phyloP scores from a whole-genome alignment of 2,888 invertebrate species.

The Drosophila setosimentum region DNA sequence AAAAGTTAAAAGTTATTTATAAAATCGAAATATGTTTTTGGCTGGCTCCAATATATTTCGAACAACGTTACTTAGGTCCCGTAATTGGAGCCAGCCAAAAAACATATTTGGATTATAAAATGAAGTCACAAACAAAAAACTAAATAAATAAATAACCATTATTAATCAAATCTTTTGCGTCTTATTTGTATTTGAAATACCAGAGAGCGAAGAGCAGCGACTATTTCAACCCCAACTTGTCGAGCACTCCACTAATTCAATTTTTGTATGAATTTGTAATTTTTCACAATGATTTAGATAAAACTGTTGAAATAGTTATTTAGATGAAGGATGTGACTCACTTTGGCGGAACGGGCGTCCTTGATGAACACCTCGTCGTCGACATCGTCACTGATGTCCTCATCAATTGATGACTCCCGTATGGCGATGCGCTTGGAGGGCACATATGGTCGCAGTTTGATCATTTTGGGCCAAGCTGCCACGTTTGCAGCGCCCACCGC shows the following conservation, averaged over 20 bases:
- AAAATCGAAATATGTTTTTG: background rate
- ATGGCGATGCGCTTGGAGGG: conserved; percentile 88
- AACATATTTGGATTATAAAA: background rate
- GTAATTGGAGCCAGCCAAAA: too few relatives aligned
- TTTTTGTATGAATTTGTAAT: background rate
- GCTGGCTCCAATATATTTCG: too few relatives aligned
- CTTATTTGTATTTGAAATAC: background rate
- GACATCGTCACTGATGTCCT: conserved; percentile 90
- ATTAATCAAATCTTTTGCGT: background rate
- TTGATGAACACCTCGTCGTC: conserved; percentile 92
- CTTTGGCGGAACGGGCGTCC: conserved; percentile 89
- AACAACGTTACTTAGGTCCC: too few relatives aligned
- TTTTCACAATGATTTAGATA: background rate
- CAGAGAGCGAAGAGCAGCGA: background rate
- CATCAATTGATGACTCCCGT: conserved; percentile 89
- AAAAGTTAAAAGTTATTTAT: background rate
- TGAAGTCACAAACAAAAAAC: background rate
- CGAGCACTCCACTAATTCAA: background rate
- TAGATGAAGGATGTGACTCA: conserved; percentile 53
- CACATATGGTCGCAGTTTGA: conserved; percentile 87
- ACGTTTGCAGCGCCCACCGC: conserved; percentile 30
- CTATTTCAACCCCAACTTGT: conserved; percentile 5
- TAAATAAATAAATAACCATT: background rate
- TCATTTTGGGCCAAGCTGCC: conserved; percentile 74
- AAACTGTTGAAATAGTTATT: background rate